A percentile compares a stretch with the other conserved stretches of the same genome.
phyloP scores from a whole-genome alignment of 1,140 invertebrate genomes.

The Drosophila lacertosa region DNA sequence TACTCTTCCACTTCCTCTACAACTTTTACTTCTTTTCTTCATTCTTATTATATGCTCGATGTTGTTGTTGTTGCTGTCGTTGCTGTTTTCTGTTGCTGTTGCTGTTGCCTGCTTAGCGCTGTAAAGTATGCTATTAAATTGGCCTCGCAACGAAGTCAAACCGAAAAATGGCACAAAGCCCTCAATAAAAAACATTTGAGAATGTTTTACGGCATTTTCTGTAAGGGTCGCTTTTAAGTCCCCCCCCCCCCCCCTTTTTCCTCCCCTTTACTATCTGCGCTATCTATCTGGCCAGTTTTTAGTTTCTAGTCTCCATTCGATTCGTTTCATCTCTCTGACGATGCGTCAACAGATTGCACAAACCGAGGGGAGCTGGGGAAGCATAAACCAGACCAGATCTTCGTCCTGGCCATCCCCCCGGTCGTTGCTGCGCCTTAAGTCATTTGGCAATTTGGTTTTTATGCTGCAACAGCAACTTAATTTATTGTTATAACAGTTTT shows the following conservation, averaged over 20 bases:
- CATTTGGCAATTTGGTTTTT: conserved; percentile 72
- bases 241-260: neutral
- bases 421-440: conserved; percentile 36
- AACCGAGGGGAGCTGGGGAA: too few species aligned
- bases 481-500: conserved; percentile 78
- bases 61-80: conserved; percentile 31
- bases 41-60: conserved; percentile 21
- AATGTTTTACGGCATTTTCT: conserved; percentile 52
- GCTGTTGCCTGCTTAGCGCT: conserved; percentile 74
- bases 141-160: conserved; percentile 59
- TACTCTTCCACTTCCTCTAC: conserved; percentile 3
- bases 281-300: neutral
- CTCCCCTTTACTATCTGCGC: neutral
- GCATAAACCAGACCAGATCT: too few species aligned
- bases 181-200: conserved; percentile 53
- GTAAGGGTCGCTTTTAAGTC: conserved; percentile 16
- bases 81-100: conserved; percentile 47
- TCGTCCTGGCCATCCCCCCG: too few species aligned
- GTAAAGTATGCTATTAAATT: conserved; percentile 83
- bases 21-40: neutral
- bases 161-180: conserved; percentile 44
- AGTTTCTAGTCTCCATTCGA: conserved; percentile 24
- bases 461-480: conserved; percentile 79
- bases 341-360: conserved; percentile 63
- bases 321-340: conserved; percentile 45